A percentile compares a stretch with the other conserved stretches of the same genome.
These are phyloP conservation scores for Anoplius nigerrimus DNA, from an alignment of 2,888 invertebrate species.

Conservation along the genomic window DNA sequence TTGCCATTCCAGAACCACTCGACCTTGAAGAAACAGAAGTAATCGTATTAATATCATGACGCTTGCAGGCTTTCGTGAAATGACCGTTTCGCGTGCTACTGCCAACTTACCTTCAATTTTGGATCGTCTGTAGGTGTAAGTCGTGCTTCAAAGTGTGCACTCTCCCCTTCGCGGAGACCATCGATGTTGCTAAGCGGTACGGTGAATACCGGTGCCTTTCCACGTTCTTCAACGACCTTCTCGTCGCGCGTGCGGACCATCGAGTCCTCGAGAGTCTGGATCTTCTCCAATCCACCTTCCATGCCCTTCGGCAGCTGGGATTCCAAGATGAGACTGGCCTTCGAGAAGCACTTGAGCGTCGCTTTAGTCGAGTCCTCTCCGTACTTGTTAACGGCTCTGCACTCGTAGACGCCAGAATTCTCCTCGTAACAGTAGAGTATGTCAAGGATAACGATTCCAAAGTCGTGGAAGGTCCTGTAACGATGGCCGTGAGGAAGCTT, in stretches of 20 bases:
- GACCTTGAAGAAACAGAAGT: constrained; percentile 76
- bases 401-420: constrained; percentile 95
- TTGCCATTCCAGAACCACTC: constrained; percentile 98
- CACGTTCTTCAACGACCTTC: constrained; percentile 83
- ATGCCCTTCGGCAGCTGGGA: constrained; percentile 96
- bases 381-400: constrained; percentile 93
- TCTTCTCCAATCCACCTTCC: constrained; percentile 96
- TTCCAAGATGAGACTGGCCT: constrained; percentile 92
- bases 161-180: constrained; percentile 92
- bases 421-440: constrained; percentile 97
- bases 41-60: not conserved
- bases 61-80: too few species aligned
- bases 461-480: constrained; percentile 98
- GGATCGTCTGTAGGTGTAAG: constrained; percentile 94
- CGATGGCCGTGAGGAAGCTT: constrained; percentile 96
- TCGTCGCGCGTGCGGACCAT: constrained; percentile 87
- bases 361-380: constrained; percentile 92
- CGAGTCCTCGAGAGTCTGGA: constrained; percentile 93
- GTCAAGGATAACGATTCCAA: constrained; percentile 96
- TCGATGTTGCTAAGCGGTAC: constrained; percentile 92
- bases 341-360: constrained; percentile 89
- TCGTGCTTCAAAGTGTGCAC: constrained; percentile 92
- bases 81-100: not conserved
- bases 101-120: constrained; percentile 81
- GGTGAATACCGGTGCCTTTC: constrained; percentile 93